phyloP scores from a whole-genome alignment of 2,888 invertebrate genomes.

The Torymus auratus region DNA sequence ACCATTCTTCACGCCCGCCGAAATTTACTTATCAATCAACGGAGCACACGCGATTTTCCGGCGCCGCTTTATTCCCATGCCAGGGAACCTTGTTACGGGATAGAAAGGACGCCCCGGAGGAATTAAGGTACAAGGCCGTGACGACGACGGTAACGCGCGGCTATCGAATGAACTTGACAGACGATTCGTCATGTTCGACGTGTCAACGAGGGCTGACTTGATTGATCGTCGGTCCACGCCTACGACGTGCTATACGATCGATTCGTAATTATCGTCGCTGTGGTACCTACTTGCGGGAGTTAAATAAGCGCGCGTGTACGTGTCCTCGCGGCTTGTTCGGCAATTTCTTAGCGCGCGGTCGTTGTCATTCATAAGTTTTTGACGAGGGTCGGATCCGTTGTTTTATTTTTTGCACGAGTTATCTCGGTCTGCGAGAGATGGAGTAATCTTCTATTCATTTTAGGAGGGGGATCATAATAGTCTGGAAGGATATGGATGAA shows the following conservation, averaged over 20 bases:
- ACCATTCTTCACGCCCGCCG: too few relatives aligned
- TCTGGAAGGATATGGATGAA: too few relatives aligned
- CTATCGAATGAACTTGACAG: slow-evolving; percentile 57
- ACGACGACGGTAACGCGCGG: slow-evolving; percentile 39
- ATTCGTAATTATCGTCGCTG: slow-evolving; percentile 41
- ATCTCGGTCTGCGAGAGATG: too few relatives aligned
- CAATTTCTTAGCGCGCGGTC: background rate
- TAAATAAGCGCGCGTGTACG: background rate
- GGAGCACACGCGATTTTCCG: too few relatives aligned
- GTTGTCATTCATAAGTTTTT: slow-evolving; percentile 32
- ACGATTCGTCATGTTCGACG: slow-evolving; percentile 62
- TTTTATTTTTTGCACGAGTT: too few relatives aligned
- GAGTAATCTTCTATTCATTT: too few relatives aligned
- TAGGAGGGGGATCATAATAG: too few relatives aligned
- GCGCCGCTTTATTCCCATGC: too few relatives aligned
- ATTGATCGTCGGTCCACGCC: slow-evolving; percentile 24
- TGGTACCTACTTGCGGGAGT: too few relatives aligned
- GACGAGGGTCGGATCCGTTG: background rate
- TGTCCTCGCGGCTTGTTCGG: background rate
- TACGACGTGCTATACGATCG: slow-evolving; percentile 13
- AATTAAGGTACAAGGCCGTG: slow-evolving; percentile 62
- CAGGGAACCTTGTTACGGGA: too few relatives aligned
- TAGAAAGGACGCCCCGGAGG: too few relatives aligned
- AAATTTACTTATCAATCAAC: too few relatives aligned
- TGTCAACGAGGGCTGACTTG: slow-evolving; percentile 28